Base-by-base conservation (phyloP, 92 coral and sea anemone species). In the Epizoanthus illoricatus region DNA sequence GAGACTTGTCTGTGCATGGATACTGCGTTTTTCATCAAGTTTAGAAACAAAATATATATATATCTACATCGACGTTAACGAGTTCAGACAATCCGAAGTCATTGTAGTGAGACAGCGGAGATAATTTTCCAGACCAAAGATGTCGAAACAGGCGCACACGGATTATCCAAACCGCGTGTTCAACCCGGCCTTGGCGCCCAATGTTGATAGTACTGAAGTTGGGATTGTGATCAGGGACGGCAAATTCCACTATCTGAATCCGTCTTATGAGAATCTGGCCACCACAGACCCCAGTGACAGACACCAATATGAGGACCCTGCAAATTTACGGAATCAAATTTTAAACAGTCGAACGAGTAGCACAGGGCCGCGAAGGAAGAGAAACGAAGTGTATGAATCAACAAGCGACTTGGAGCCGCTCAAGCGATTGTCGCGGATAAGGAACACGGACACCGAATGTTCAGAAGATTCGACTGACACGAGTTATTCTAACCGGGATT, bases 231-330 rank as follows among this genome's bases (percentile, higher is more conserved):
- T 78, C 19, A 78, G 5, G 15, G 82, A 62, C 67, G 41, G 40
- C n/a, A 63, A 5, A 41, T 78, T 71, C n/a, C 61, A 41, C 59
- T 78, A 41, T 64, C 2, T 78, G 40, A 78, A 78, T 45, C 82
- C 82, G 4, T 78, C 82, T 62, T 78, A 63, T 49, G 82, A 78
- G 61, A 78, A 78, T 63, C 61, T 78, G 21, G 71, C 82, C 40
- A 78, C 58, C 23, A 78, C 82, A 36, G 82, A 78, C 7, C 58
- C 70, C 1, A 58, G 17, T 78, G 82, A 78, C 5, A 63, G 41
- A 63, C 82, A 78, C n/a, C 82, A 78, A 21, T 78, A 78, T 59
- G 82, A 78, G 65, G 82, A 78, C 65, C 82, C 67, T 7, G 57
- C 82, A 4, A 59, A 62, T 21, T 21, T 78, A 13, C 11, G 71